A percentile compares a stretch with the other conserved stretches of the same genome.
These are phyloP conservation scores for Allygus modestus DNA, from an alignment of 2,888 invertebrate species.

Conservation along the genomic window DNA sequence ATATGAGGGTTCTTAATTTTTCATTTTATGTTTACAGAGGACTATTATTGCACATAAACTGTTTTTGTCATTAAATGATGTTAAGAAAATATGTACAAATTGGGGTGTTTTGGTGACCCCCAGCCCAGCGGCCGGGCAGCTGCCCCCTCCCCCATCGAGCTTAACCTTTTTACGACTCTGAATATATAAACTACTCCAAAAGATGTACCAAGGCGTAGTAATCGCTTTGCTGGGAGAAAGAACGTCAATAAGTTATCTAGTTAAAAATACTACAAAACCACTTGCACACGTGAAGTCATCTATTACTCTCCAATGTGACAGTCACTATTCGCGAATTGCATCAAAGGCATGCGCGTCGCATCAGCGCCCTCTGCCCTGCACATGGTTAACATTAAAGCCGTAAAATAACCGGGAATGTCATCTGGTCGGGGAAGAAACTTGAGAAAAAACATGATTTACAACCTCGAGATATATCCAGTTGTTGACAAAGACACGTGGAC, in stretches of 20 bases:
- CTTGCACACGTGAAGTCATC: background rate
- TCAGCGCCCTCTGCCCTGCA: background rate
- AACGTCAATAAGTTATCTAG: background rate
- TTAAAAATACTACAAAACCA: background rate
- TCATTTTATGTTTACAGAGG: too few relatives aligned
- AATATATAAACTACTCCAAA: too few relatives aligned
- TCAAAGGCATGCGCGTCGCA: slow-evolving; percentile 29
- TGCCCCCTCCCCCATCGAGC: too few relatives aligned
- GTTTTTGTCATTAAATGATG: too few relatives aligned
- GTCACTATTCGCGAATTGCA: slow-evolving; percentile 3
- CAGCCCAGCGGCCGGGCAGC: too few relatives aligned
- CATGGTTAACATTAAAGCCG: slow-evolving; percentile 23
- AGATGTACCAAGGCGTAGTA: too few relatives aligned
- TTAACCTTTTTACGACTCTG: too few relatives aligned
- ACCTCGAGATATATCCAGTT: background rate
- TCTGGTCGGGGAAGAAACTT: slow-evolving; percentile 1
- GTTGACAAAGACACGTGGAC: slow-evolving; percentile 6
- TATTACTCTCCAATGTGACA: background rate
- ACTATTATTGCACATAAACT: too few relatives aligned
- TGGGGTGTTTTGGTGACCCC: too few relatives aligned
- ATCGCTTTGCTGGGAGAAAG: too few relatives aligned
- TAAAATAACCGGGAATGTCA: slow-evolving; percentile 7
- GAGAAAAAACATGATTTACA: slow-evolving; percentile 20
- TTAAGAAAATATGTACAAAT: too few relatives aligned
- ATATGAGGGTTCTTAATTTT: too few relatives aligned